Conservation (phyloP, 2,888 invertebrate species). For the Drosophila suboccidentalis region DNA sequence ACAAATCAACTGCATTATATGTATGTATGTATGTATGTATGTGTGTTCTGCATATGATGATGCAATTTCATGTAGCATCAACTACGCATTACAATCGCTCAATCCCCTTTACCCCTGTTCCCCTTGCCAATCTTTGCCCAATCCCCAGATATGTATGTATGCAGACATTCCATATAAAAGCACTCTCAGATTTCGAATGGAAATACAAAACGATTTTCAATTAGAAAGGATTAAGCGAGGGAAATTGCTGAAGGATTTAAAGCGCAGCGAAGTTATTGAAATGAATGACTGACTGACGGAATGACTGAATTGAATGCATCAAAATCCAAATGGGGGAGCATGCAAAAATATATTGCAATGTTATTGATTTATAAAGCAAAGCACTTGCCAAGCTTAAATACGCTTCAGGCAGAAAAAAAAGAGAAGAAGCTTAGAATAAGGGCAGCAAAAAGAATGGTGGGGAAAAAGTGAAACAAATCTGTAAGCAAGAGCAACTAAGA, state of each 20-base stretch:
- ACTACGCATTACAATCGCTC: conserved; percentile 41
- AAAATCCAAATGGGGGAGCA: conserved; percentile 45
- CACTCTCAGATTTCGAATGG: conserved; percentile 49
- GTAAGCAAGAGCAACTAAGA: conserved; percentile 64
- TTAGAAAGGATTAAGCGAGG: conserved; percentile 77
- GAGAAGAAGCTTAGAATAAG: conserved; percentile 27
- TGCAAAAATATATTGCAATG: conserved; percentile 75
- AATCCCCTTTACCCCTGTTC: neutral
- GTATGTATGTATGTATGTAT: conserved; percentile 1
- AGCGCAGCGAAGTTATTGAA: conserved; percentile 74
- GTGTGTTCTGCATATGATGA: conserved; percentile 36
- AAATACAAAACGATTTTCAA: conserved; percentile 75
- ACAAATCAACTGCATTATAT: conserved; percentile 57
- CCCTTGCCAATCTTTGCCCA: neutral
- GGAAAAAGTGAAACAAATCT: conserved; percentile 47
- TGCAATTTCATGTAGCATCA: conserved; percentile 55
- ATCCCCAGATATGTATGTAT: neutral
- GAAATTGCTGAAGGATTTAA: conserved; percentile 77
- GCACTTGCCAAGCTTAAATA: conserved; percentile 70
- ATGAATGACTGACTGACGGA: conserved; percentile 55
- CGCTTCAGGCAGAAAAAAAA: conserved; percentile 26
- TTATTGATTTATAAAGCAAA: conserved; percentile 76
- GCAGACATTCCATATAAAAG: conserved; percentile 35
- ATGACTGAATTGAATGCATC: conserved; percentile 49
- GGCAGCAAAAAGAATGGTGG: conserved; percentile 13